Evolutionary conservation across 1,140 invertebrate species (phyloP).

Genomic region (Littorina saxatilis): DNA sequence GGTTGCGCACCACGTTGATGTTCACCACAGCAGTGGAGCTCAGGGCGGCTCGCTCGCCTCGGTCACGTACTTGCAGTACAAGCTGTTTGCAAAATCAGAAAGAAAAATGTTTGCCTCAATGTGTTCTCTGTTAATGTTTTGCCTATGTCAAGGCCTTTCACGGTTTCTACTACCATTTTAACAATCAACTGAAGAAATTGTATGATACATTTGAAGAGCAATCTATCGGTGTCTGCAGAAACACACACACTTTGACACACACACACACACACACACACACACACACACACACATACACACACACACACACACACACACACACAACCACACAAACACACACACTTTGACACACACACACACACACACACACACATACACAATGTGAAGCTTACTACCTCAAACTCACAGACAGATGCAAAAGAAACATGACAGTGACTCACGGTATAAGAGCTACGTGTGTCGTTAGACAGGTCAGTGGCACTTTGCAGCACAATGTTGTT

Average conservation of each 20-base stretch:
- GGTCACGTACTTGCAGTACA: slow-evolving; percentile 52
- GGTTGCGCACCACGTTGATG: slow-evolving; percentile 67
- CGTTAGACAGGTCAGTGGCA: slow-evolving; percentile 44
- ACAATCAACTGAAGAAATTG: not conserved
- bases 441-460: slow-evolving; percentile 41
- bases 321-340: too few relatives aligned
- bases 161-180: too few relatives aligned
- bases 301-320: too few relatives aligned
- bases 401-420: too few relatives aligned
- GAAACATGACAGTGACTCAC: slow-evolving; percentile 45
- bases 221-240: too few relatives aligned
- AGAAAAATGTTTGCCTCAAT: too few relatives aligned
- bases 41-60: slow-evolving; percentile 51
- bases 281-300: not conserved
- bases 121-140: too few relatives aligned
- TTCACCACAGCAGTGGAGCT: slow-evolving; percentile 48
- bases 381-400: too few relatives aligned
- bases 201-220: too few relatives aligned
- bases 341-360: too few relatives aligned
- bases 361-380: too few relatives aligned
- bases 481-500: slow-evolving; percentile 36
- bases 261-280: not conserved
- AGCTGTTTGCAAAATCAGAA: slow-evolving; percentile 40
- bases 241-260: not conserved
- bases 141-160: too few relatives aligned